Percentiles rank a stretch among this genome's conserved stretches.
Evolutionary conservation across 2,797 vertebrate species (phyloP).

Genomic region (Danio aesculapii): DNA sequence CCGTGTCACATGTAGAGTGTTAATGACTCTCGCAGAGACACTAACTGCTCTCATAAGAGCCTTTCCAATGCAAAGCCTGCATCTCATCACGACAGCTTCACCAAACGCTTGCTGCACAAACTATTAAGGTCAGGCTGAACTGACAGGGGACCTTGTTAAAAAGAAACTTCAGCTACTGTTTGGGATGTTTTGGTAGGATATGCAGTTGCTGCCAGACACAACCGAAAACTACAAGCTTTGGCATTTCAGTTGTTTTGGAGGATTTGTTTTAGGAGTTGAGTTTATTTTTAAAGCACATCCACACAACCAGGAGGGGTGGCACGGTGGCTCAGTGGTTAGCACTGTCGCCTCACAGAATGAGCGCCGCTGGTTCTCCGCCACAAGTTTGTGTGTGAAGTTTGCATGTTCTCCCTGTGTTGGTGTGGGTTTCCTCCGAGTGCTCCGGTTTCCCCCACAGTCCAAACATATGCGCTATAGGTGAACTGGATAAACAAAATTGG

Average conservation of each 20-base stretch:
- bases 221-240: not conserved
- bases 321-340: too few relatives aligned
- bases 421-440: too few relatives aligned
- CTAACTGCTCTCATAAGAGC: slow-evolving; percentile 22
- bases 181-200: not conserved
- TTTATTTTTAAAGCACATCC: too few relatives aligned
- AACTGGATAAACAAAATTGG: too few relatives aligned
- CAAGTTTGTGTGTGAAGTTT: too few relatives aligned
- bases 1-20: not conserved
- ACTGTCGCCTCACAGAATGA: too few relatives aligned
- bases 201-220: not conserved
- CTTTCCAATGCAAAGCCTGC: not conserved
- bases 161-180: slow-evolving; percentile 20
- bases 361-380: too few relatives aligned
- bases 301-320: too few relatives aligned
- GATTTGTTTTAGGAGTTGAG: too few relatives aligned
- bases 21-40: slow-evolving; percentile 10
- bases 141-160: slow-evolving; percentile 24
- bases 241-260: not conserved
- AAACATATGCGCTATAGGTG: too few relatives aligned
- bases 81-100: not conserved
- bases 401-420: too few relatives aligned
- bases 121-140: not conserved
- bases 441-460: too few relatives aligned
- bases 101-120: slow-evolving; percentile 16